phyloP scores from a whole-genome alignment of 2,888 invertebrate species.

The Lucinisca nassula region DNA sequence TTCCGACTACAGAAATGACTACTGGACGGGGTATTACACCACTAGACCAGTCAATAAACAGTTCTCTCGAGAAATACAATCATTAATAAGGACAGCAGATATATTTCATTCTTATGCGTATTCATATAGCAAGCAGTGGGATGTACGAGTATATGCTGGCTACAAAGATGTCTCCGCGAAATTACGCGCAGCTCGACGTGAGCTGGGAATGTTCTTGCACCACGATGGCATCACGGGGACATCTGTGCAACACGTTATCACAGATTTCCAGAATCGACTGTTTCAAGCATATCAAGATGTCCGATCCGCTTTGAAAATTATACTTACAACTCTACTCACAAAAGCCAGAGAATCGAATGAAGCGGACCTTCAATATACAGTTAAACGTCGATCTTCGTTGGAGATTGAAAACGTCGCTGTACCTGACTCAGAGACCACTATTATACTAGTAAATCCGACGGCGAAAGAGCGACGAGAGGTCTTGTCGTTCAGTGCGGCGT shows the following conservation, averaged over 20 bases:
- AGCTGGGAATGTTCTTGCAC: slow-evolving; percentile 98
- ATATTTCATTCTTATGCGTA: slow-evolving; percentile 81
- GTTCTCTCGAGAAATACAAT: slow-evolving; percentile 90
- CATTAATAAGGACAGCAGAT: slow-evolving; percentile 85
- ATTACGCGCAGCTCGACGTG: slow-evolving; percentile 91
- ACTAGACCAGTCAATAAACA: slow-evolving; percentile 92
- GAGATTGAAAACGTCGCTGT: neutral
- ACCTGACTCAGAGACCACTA: neutral
- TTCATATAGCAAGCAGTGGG: slow-evolving; percentile 63
- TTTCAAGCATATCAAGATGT: slow-evolving; percentile 64
- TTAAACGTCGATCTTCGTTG: neutral
- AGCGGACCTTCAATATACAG: neutral
- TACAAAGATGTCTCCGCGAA: slow-evolving; percentile 87
- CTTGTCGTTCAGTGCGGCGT: slow-evolving; percentile 19
- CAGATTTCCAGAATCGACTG: slow-evolving; percentile 91
- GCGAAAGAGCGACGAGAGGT: slow-evolving; percentile 57
- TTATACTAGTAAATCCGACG: slow-evolving; percentile 44
- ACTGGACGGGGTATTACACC: slow-evolving; percentile 99
- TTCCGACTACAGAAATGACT: slow-evolving; percentile 94
- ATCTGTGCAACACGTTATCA: slow-evolving; percentile 96
- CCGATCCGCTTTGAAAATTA: slow-evolving; percentile 67
- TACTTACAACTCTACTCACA: slow-evolving; percentile 69
- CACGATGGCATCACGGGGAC: slow-evolving; percentile 99
- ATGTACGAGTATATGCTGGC: slow-evolving; percentile 11
- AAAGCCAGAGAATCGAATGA: slow-evolving; percentile 45